A percentile compares a stretch with the other conserved stretches of the same genome.
Evolutionary conservation across 2,888 invertebrate genomes (phyloP).

Genomic region (Gryllus longicercus): DNA sequence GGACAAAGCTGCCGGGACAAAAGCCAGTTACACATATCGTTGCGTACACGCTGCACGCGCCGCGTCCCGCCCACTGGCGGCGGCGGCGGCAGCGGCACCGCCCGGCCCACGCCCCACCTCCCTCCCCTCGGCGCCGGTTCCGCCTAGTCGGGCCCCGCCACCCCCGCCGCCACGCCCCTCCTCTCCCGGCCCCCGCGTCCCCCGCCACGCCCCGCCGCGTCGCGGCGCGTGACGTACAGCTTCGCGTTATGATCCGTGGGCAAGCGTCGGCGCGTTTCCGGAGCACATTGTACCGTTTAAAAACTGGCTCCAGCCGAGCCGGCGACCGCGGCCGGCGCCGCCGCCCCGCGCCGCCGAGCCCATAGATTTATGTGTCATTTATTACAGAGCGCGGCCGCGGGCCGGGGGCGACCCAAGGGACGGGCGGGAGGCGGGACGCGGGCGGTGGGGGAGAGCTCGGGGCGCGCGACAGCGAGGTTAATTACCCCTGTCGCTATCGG

Average conservation of each 20-base stretch:
- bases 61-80: background rate
- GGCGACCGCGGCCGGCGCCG: background rate
- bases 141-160: background rate
- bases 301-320: background rate
- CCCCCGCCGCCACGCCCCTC: background rate
- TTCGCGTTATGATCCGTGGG: conserved; percentile 11
- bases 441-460: background rate
- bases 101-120: background rate
- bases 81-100: background rate
- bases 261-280: background rate
- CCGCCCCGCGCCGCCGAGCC: background rate
- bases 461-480: conserved; percentile 11
- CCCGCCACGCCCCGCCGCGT: background rate
- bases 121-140: background rate
- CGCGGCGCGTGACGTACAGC: background rate
- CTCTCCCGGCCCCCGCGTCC: background rate
- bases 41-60: background rate
- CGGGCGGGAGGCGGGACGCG: background rate
- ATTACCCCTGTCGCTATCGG: conserved; percentile 3
- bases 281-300: background rate
- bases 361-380: conserved; percentile 3
- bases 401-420: background rate
- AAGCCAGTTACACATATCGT: conserved; percentile 11
- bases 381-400: background rate
- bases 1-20: background rate